Evolutionary conservation across 2,113 vertebrate genomes (phyloP).

Genomic region (Meleagris gallopavo): DNA sequence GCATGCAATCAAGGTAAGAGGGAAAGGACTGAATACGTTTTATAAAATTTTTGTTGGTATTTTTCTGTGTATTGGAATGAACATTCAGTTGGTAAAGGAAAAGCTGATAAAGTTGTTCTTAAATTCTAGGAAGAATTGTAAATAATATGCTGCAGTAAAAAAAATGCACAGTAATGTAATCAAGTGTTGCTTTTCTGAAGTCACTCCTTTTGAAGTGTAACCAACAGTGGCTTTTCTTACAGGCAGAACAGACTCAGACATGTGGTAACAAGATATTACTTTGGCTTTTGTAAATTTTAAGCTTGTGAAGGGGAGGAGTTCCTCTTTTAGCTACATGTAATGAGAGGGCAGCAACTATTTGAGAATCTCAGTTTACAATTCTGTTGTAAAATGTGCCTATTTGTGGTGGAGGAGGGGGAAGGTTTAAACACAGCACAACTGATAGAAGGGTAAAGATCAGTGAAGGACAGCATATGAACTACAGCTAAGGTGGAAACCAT

Average conservation of each 20-base stretch:
- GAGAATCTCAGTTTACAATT: neutral
- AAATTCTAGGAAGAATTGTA: neutral
- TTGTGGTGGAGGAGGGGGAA: neutral
- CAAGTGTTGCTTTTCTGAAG: neutral
- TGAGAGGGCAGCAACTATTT: neutral
- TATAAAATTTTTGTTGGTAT: neutral
- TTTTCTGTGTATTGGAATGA: neutral
- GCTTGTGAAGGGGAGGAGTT: neutral
- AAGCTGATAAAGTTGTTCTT: neutral
- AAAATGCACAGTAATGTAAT: neutral
- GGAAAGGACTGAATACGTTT: neutral
- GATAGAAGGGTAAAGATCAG: neutral
- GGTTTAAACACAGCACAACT: neutral
- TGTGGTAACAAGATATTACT: neutral
- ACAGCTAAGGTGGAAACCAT: neutral
- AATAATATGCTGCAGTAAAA: neutral
- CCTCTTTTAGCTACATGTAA: neutral
- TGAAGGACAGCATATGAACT: neutral
- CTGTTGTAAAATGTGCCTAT: neutral
- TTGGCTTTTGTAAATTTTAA: neutral
- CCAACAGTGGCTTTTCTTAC: neutral
- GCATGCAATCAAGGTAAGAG: constrained; percentile 92
- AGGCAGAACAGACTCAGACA: neutral
- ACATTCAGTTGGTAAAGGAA: neutral
- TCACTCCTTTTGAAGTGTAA: neutral